These are phyloP conservation scores for Phalera bucephala DNA, from an alignment of 2,888 invertebrate species.

Conservation along the genomic window DNA sequence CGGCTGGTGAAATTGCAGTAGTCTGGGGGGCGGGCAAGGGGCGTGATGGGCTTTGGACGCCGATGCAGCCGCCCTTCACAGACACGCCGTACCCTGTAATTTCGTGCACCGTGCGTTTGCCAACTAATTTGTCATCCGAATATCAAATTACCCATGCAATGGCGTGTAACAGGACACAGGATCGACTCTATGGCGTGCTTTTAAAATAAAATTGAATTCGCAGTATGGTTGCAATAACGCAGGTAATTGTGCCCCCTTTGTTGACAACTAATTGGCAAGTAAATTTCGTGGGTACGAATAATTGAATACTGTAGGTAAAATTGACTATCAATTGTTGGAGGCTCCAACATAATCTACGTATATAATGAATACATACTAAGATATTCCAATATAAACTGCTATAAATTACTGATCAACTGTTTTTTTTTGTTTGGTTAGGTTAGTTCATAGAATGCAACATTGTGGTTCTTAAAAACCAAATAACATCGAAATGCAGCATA, in stretches of 20 bases:
- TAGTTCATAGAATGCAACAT: no score
- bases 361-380: no score
- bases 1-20: slow-evolving; percentile 23
- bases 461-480: no score
- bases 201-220: slow-evolving; percentile 74
- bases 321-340: slow-evolving; percentile 17
- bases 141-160: slow-evolving; percentile 81
- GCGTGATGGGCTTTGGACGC: slow-evolving; percentile 20
- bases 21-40: slow-evolving; percentile 15
- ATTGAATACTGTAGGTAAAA: slow-evolving; percentile 33
- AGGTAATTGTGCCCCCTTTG: slow-evolving; percentile 55
- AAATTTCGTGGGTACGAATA: slow-evolving; percentile 57
- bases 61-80: slow-evolving; percentile 20
- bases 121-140: slow-evolving; percentile 80
- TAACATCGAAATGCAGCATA: no score
- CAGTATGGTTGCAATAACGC: slow-evolving; percentile 53
- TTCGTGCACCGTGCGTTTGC: slow-evolving; percentile 61
- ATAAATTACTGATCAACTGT: no score
- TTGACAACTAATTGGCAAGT: slow-evolving; percentile 64
- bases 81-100: slow-evolving; percentile 65
- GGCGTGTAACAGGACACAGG: slow-evolving; percentile 71
- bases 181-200: slow-evolving; percentile 64
- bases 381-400: no score
- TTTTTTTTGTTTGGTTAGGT: no score
- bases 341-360: no score